phyloP scores from a whole-genome alignment of 2,113 vertebrate genomes.

The Notothenia rossii region DNA sequence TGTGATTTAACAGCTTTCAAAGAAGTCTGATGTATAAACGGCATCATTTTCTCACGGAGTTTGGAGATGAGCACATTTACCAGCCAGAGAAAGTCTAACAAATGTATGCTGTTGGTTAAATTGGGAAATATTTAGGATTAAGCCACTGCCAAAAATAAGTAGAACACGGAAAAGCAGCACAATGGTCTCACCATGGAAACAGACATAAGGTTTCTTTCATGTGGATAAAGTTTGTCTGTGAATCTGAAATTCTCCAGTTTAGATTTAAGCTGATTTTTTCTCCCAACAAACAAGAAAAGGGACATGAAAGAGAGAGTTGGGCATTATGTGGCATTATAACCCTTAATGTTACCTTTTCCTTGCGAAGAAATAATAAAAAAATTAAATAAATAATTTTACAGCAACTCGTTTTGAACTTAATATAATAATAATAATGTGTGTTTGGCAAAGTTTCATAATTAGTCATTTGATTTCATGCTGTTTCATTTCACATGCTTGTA shows the following conservation, averaged over 20 bases:
- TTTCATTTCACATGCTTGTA: neutral
- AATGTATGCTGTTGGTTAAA: neutral
- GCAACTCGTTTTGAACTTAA: neutral
- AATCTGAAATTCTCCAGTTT: constrained; percentile 5
- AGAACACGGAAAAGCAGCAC: neutral
- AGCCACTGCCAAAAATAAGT: neutral
- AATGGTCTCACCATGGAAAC: constrained; percentile 51
- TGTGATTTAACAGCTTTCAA: neutral
- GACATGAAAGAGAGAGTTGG: neutral
- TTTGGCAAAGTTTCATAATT: neutral
- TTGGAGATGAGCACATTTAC: neutral
- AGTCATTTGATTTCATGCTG: neutral
- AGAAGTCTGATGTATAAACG: neutral
- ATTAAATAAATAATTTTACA: neutral
- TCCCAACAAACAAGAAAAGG: neutral
- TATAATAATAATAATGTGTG: neutral
- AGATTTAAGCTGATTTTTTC: constrained; percentile 1
- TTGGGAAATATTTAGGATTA: neutral
- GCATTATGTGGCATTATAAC: too few species aligned
- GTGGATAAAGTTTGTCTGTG: constrained; percentile 15
- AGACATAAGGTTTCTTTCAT: constrained; percentile 8
- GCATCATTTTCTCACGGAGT: neutral
- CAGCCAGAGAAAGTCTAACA: neutral
- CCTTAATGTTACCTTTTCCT: neutral
- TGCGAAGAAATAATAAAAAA: neutral